phyloP scores from a whole-genome alignment of 2,888 invertebrate genomes.

The Plagiodera versicolora region DNA sequence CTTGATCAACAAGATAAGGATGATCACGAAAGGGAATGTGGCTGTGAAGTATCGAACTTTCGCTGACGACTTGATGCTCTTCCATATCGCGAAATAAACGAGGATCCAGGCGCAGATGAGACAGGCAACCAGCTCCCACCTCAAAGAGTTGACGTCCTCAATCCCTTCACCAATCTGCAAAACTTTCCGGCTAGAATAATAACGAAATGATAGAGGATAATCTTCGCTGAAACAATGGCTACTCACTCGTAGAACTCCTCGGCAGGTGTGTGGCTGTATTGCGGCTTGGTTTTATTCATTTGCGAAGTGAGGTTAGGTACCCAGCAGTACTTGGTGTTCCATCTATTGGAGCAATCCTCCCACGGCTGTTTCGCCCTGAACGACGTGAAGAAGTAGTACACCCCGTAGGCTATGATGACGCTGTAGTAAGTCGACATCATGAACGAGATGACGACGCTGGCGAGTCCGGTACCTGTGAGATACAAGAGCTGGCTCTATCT shows the following conservation, averaged over 20 bases:
- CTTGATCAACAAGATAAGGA: conserved; percentile 82
- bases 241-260: conserved; percentile 92
- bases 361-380: conserved; percentile 88
- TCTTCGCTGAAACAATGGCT: no score
- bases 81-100: conserved; percentile 96
- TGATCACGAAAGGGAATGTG: conserved; percentile 86
- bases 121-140: conserved; percentile 89
- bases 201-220: no score
- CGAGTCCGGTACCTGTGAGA: conserved; percentile 83
- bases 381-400: conserved; percentile 91
- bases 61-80: conserved; percentile 92
- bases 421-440: conserved; percentile 95
- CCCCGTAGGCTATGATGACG: conserved; percentile 91
- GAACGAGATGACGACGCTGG: conserved; percentile 92
- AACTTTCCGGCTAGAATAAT: conserved; percentile 75
- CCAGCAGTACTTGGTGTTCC: conserved; percentile 88
- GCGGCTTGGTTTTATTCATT: conserved; percentile 66
- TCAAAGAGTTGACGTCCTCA: conserved; percentile 76
- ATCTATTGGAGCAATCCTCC: conserved; percentile 81
- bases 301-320: conserved; percentile 58
- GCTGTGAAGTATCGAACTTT: conserved; percentile 92
- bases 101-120: conserved; percentile 90
- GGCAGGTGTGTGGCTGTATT: conserved; percentile 78
- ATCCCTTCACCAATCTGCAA: conserved; percentile 82
- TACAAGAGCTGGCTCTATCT: not conserved